Evolutionary conservation across 2,888 invertebrate species (phyloP).

Genomic region (Patella depressa): DNA sequence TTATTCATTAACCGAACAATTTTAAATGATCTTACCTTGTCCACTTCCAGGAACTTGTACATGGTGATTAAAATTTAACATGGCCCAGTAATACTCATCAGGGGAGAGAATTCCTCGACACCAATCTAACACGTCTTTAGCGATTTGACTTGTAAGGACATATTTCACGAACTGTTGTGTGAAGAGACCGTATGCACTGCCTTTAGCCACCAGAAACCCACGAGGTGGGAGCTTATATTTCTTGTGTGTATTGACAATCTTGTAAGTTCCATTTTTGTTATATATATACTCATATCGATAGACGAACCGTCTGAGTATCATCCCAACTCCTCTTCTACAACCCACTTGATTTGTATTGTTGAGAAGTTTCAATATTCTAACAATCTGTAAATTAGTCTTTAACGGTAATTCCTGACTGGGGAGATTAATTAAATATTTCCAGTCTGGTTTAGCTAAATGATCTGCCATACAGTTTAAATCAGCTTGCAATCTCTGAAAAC

Average conservation of each 20-base stretch:
- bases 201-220: slow-evolving; percentile 31
- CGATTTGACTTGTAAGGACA: slow-evolving; percentile 51
- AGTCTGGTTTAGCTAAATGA: slow-evolving; percentile 44
- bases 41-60: slow-evolving; percentile 65
- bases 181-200: slow-evolving; percentile 69
- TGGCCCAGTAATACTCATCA: slow-evolving; percentile 70
- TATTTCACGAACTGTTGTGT: slow-evolving; percentile 65
- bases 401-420: slow-evolving; percentile 68
- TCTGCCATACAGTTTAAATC: slow-evolving; percentile 70
- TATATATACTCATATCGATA: slow-evolving; percentile 33
- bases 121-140: slow-evolving; percentile 64
- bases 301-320: slow-evolving; percentile 39
- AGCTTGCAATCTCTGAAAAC: slow-evolving; percentile 64
- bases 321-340: slow-evolving; percentile 33
- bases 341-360: slow-evolving; percentile 68
- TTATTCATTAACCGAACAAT: no score
- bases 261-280: not conserved
- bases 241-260: not conserved
- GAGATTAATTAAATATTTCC: slow-evolving; percentile 71
- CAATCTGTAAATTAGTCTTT: slow-evolving; percentile 68
- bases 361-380: slow-evolving; percentile 65
- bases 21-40: slow-evolving; percentile 45
- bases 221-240: slow-evolving; percentile 41
- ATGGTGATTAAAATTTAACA: slow-evolving; percentile 64
- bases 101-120: slow-evolving; percentile 62